A percentile compares a stretch with the other conserved stretches of the same genome.
Evolutionary conservation across 2,888 invertebrate species (phyloP).

Genomic region (Seira musarum): DNA sequence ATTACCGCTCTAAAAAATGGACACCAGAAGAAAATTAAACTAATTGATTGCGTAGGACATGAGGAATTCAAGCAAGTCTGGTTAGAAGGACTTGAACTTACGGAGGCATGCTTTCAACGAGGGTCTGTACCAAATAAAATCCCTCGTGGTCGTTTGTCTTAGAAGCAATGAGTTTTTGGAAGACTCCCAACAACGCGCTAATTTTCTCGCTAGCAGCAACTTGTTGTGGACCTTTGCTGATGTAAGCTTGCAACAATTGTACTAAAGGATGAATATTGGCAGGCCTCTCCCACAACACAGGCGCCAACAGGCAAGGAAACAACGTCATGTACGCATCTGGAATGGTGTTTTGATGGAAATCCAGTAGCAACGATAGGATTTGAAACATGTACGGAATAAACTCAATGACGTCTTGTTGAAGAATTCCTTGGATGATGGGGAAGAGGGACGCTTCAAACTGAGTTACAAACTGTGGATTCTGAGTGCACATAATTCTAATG

Average conservation of each 20-base stretch:
- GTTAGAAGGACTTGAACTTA: no score
- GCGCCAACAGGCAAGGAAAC: constrained; percentile 91
- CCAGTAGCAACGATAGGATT: constrained; percentile 92
- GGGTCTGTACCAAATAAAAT: constrained; percentile 89
- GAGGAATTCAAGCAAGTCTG: no score
- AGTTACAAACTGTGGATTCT: constrained; percentile 83
- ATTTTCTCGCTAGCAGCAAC: constrained; percentile 82
- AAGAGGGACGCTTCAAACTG: constrained; percentile 95
- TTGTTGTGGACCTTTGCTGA: constrained; percentile 81
- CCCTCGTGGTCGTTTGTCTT: constrained; percentile 97
- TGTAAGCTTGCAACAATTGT: constrained; percentile 90
- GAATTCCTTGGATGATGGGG: constrained; percentile 94
- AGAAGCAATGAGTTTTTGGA: constrained; percentile 96
- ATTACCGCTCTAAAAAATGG: constrained; percentile 78
- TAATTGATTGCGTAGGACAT: no score
- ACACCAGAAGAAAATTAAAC: no score
- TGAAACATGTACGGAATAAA: constrained; percentile 99
- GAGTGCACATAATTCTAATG: constrained; percentile 90
- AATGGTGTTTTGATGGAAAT: constrained; percentile 78
- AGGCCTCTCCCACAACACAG: constrained; percentile 92
- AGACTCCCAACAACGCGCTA: constrained; percentile 85
- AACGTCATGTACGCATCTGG: constrained; percentile 91
- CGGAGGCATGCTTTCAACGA: constrained; percentile 87
- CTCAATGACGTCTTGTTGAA: constrained; percentile 95
- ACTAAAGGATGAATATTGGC: constrained; percentile 96